Evolutionary conservation across 1,140 invertebrate genomes (phyloP).

Genomic region (Elymnias hypermnestra): DNA sequence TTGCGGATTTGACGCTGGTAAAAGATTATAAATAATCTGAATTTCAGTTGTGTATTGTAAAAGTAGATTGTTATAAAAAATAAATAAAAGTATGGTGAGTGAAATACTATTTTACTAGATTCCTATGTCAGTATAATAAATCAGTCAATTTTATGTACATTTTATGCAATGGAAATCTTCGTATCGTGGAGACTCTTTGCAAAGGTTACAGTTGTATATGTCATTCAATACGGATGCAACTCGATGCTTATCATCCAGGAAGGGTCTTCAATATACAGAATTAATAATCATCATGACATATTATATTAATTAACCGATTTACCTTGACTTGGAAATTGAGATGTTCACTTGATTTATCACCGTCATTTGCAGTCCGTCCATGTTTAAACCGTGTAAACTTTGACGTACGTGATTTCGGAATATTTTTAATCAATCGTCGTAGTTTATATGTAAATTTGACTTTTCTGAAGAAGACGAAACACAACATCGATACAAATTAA

Average conservation of each 20-base stretch:
- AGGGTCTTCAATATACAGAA: constrained; percentile 16
- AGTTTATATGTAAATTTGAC: constrained; percentile 1
- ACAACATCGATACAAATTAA: background rate
- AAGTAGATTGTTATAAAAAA: too few species aligned
- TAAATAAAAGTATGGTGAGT: too few species aligned
- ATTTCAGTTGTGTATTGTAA: too few species aligned
- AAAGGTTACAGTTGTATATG: too few species aligned
- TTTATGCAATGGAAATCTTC: too few species aligned
- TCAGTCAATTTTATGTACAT: too few species aligned
- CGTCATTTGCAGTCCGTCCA: constrained; percentile 6
- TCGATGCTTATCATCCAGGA: constrained; percentile 6
- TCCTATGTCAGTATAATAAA: too few species aligned
- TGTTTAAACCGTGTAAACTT: constrained; percentile 1
- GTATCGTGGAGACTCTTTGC: too few species aligned
- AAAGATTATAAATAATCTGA: too few species aligned
- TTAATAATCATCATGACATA: constrained; percentile 17
- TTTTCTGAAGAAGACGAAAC: background rate
- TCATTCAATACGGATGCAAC: constrained; percentile 7
- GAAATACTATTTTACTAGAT: too few species aligned
- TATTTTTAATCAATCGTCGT: constrained; percentile 5
- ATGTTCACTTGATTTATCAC: constrained; percentile 14
- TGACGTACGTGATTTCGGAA: background rate
- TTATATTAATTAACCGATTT: constrained; percentile 18
- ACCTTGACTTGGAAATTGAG: constrained; percentile 21
- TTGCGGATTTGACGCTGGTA: too few species aligned